A percentile compares a stretch with the other conserved stretches of the same genome.
phyloP scores from a whole-genome alignment of 64 coral and sea anemone species.

The Stichodactyla helianthus region DNA sequence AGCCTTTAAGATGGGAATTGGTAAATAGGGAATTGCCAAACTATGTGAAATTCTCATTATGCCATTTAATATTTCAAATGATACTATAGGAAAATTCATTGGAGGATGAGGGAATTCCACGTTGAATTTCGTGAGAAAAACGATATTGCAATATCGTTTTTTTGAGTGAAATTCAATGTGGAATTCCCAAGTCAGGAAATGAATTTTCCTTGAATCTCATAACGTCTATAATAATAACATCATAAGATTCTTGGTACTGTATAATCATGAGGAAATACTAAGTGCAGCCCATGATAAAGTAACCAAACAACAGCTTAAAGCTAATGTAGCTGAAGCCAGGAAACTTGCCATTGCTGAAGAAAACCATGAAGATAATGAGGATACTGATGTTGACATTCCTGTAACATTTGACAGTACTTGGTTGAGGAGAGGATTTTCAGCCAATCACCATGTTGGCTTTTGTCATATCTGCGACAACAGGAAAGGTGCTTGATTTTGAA shows the following conservation, averaged over 20 bases:
- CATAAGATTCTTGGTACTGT: no score
- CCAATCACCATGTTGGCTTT: constrained; percentile 49
- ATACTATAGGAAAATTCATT: no score
- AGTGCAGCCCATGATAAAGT: constrained; percentile 3
- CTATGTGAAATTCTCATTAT: constrained; percentile 22
- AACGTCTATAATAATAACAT: no score
- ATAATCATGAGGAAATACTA: constrained; percentile 19
- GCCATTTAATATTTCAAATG: constrained; percentile 25
- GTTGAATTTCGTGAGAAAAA: no score
- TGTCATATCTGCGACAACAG: constrained; percentile 36
- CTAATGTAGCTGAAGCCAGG: background rate
- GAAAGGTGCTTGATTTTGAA: constrained; percentile 56
- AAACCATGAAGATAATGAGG: constrained; percentile 34
- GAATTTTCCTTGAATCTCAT: no score
- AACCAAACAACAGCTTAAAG: constrained; percentile 15
- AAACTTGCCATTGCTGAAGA: constrained; percentile 1
- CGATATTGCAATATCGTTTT: no score
- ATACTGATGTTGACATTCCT: constrained; percentile 35
- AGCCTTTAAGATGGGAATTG: constrained; percentile 13
- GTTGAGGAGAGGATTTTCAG: constrained; percentile 42
- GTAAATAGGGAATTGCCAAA: constrained; percentile 8
- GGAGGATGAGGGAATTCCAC: no score
- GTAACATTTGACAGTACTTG: constrained; percentile 61
- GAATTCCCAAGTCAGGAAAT: no score
- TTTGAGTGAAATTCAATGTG: no score